Percentiles rank a stretch among this genome's conserved stretches.
Conservation (phyloP, 2,113 vertebrate species). For the Megaceryle torquata region DNA sequence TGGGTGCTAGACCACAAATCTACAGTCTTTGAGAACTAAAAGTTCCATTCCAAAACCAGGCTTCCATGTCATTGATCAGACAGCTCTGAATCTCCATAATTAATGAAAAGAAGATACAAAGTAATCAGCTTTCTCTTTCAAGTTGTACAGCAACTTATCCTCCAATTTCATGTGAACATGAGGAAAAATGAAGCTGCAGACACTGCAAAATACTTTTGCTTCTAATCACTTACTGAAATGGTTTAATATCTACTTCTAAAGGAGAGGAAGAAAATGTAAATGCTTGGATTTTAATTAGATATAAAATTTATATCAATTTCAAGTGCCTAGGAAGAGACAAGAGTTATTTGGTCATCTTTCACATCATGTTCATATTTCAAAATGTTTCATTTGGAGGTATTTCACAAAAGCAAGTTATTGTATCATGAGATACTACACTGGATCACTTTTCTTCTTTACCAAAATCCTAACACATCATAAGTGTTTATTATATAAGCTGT, state of each 20-base stretch:
- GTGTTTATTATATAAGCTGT: neutral
- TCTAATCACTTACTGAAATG: neutral
- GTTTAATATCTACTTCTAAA: neutral
- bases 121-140: neutral
- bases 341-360: neutral
- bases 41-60: neutral
- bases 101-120: neutral
- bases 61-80: neutral
- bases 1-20: neutral
- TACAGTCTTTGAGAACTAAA: neutral
- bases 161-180: neutral
- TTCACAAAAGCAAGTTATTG: neutral
- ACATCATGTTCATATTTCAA: neutral
- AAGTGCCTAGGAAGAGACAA: neutral
- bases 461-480: neutral
- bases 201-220: neutral
- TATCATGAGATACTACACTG: too few species aligned
- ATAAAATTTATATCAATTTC: neutral
- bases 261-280: neutral
- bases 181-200: neutral
- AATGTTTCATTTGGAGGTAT: neutral
- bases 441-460: neutral
- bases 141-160: neutral
- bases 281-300: neutral
- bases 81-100: neutral